Percentiles rank a stretch among this genome's conserved stretches.
Evolutionary conservation across 2,888 invertebrate genomes (phyloP).

Genomic region (Fissipunctia ypsillon): DNA sequence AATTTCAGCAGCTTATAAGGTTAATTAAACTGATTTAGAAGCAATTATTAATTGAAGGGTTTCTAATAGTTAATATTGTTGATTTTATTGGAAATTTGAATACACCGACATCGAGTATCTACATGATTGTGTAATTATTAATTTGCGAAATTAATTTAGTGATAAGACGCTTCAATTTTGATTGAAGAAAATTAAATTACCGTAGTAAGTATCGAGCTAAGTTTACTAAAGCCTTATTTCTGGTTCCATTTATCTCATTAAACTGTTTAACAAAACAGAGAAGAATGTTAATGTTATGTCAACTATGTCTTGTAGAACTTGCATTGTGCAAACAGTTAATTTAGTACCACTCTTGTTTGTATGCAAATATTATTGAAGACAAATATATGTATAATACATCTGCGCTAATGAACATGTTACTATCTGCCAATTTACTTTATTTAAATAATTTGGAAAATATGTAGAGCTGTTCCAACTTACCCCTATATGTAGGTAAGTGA

Average conservation of each 20-base stretch:
- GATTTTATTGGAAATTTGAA: neutral
- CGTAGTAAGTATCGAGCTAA: neutral
- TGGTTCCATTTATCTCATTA: neutral
- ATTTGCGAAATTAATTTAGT: neutral
- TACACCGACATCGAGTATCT: neutral
- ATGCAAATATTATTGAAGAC: conserved; percentile 1
- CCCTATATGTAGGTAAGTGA: too few relatives aligned
- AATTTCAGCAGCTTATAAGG: neutral
- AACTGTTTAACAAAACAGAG: neutral
- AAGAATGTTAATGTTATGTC: neutral
- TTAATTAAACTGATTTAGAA: conserved; percentile 14
- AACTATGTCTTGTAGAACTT: neutral
- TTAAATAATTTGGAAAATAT: neutral
- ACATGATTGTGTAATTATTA: neutral
- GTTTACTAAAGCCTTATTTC: conserved; percentile 3
- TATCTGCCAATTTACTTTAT: neutral
- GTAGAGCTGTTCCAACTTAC: too few relatives aligned
- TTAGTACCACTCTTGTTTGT: conserved; percentile 18
- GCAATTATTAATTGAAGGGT: conserved; percentile 7
- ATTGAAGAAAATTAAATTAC: neutral
- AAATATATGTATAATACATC: neutral
- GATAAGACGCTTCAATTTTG: neutral
- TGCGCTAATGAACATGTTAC: neutral
- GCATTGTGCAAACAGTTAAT: neutral
- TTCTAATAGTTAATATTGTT: neutral